These are phyloP conservation scores for Drosophila hawaiiensis DNA, from an alignment of 2,888 invertebrate species.

Conservation along the genomic window DNA sequence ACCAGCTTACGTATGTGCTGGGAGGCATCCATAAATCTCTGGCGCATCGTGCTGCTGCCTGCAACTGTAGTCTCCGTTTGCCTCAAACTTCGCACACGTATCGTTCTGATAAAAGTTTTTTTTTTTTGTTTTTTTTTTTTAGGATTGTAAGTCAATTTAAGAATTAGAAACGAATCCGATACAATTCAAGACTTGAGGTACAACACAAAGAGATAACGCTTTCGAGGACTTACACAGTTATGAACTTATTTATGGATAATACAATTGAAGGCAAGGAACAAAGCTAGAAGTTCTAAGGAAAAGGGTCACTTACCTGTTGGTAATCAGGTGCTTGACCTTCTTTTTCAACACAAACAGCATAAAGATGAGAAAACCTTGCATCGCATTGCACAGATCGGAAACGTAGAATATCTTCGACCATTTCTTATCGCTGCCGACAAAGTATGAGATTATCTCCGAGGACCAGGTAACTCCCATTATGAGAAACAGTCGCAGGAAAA, in stretches of 20 bases:
- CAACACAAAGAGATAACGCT: constrained; percentile 7
- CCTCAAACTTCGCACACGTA: constrained; percentile 77
- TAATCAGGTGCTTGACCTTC: constrained; percentile 83
- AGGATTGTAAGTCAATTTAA: constrained; percentile 7
- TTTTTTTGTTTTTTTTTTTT: neutral
- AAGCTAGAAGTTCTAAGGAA: neutral
- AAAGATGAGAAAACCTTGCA: constrained; percentile 88
- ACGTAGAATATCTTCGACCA: constrained; percentile 84
- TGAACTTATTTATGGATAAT: constrained; percentile 35
- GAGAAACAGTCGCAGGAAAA: constrained; percentile 92
- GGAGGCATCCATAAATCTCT: constrained; percentile 81
- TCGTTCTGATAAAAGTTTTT: constrained; percentile 62
- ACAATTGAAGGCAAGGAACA: neutral
- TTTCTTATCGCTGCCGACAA: constrained; percentile 85
- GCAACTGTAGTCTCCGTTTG: constrained; percentile 79
- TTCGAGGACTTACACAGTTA: constrained; percentile 45
- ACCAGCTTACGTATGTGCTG: constrained; percentile 81
- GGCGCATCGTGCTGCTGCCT: constrained; percentile 74
- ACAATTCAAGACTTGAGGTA: constrained; percentile 9
- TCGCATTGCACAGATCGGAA: constrained; percentile 87
- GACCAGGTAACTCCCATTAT: constrained; percentile 95
- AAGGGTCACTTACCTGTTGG: constrained; percentile 78
- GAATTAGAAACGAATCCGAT: constrained; percentile 15
- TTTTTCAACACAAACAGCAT: constrained; percentile 88
- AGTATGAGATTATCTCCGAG: constrained; percentile 91